Conservation (phyloP, 1,140 invertebrate species). For the Forficula auricularia region DNA sequence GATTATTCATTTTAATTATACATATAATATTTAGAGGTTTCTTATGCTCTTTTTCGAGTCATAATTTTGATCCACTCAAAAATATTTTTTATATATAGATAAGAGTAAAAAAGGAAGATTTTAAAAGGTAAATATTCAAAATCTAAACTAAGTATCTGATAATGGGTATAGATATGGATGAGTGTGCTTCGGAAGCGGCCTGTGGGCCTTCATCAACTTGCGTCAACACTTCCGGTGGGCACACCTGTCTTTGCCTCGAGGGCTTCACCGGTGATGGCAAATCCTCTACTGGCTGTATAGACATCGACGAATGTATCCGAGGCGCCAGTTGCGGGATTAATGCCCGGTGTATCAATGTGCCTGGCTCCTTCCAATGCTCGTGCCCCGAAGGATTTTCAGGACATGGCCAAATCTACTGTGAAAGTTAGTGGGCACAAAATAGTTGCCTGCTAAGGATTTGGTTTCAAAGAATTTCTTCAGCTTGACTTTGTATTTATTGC, state of each 20-base stretch:
- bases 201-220: slow-evolving; percentile 54
- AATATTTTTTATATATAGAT: no score
- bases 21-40: no score
- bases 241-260: slow-evolving; percentile 51
- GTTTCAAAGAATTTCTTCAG: no score
- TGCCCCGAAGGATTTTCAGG: slow-evolving; percentile 30
- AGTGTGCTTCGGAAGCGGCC: slow-evolving; percentile 30
- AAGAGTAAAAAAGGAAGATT: no score
- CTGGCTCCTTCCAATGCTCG: slow-evolving; percentile 26
- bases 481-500: no score
- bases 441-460: no score
- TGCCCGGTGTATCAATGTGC: slow-evolving; percentile 28
- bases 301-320: slow-evolving; percentile 45
- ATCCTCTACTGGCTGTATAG: slow-evolving; percentile 28
- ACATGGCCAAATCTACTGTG: slow-evolving; percentile 45
- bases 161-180: slow-evolving; percentile 31
- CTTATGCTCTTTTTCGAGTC: no score
- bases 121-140: no score
- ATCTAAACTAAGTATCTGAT: no score
- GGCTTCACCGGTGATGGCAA: slow-evolving; percentile 41
- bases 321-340: slow-evolving; percentile 23
- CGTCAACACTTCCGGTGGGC: slow-evolving; percentile 48
- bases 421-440: slow-evolving; percentile 47
- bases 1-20: no score
- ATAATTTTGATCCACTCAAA: not conserved